Evolutionary conservation across 2,113 vertebrate genomes (phyloP), one percentile per base, ranked within the genome.

Genomic region (Petrocephalus microphthalmus): DNA sequence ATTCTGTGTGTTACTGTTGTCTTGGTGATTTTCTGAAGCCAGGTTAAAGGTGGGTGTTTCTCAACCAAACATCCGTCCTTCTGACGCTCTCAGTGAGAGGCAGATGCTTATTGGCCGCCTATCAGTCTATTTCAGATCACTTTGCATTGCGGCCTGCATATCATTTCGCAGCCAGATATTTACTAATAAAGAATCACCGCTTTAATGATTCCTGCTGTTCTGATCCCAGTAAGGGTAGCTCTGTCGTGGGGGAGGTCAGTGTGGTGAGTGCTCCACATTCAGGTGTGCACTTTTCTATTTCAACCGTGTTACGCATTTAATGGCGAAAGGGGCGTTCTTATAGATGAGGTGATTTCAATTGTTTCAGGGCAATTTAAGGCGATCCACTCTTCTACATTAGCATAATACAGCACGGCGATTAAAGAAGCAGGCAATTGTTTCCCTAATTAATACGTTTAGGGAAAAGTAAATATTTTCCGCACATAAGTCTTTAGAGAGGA

Each of bases 401-500:
- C 45, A 52, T 84, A 84, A 29, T 51, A 87, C 45, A 88, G 90
- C 86, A 81, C 15, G 0, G 2, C 88, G 88, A 91, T 89, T 87
- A 1, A 87, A 90, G 90, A 86, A 91, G 89, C 89, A 86, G 85
- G 87, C 89, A 88, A 84, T 89, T 67, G n/a, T 42, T 78, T 89
- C 91, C 81, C 84, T 89, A 91, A 93, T 92, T 90, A 93, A 91
- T 87, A 85, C n/a, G 89, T 91, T 90, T 88, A 87, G 19, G 78
- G 71, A 87, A 87, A 90, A 91, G 91, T 92, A 93, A 93, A 94
- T 92, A 93, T 91, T 88, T 81, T 85, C 91, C 92, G 90, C 91
- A 92, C 91, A 90, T 94, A 93, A 93, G 94, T 93, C 92, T 91
- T 67, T 89, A 17, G 84, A 85, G n/a, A 33, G 19, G 29, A 17